Conservation (phyloP, 2,888 invertebrate genomes). For the Empis stercorea region DNA sequence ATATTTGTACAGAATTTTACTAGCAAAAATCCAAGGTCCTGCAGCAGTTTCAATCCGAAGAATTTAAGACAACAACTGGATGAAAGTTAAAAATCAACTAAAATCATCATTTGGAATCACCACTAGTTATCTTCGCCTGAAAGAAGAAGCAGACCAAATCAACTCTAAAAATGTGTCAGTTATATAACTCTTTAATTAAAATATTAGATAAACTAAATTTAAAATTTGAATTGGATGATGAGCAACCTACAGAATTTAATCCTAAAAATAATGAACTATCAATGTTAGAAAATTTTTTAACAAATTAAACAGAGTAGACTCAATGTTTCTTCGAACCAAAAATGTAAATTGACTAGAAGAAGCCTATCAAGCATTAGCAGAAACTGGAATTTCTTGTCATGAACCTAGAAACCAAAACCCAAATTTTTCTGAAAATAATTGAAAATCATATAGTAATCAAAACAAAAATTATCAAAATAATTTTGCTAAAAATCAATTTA, state of each 20-base stretch:
- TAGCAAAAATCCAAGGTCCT: too few species aligned
- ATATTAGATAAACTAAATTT: conserved; percentile 6
- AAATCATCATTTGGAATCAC: conserved; percentile 1
- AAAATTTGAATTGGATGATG: conserved; percentile 1
- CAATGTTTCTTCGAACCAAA: conserved; percentile 1
- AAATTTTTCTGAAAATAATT: background rate
- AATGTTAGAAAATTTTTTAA: conserved; percentile 3
- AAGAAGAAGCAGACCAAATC: conserved; percentile 1
- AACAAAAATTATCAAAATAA: too few species aligned
- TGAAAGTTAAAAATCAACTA: background rate
- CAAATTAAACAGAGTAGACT: background rate
- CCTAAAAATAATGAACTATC: background rate
- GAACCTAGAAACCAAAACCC: background rate
- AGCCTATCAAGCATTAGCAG: background rate
- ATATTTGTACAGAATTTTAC: too few species aligned
- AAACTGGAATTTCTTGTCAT: background rate
- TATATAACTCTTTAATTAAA: conserved; percentile 1
- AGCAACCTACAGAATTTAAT: background rate
- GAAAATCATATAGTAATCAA: too few species aligned
- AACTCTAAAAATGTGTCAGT: background rate
- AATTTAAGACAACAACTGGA: too few species aligned
- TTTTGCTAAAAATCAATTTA: too few species aligned
- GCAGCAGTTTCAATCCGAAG: too few species aligned
- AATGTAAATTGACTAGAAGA: background rate
- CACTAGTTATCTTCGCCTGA: background rate